Evolutionary conservation across 2,113 vertebrate genomes (phyloP).

Genomic region (Anolis sagrei): DNA sequence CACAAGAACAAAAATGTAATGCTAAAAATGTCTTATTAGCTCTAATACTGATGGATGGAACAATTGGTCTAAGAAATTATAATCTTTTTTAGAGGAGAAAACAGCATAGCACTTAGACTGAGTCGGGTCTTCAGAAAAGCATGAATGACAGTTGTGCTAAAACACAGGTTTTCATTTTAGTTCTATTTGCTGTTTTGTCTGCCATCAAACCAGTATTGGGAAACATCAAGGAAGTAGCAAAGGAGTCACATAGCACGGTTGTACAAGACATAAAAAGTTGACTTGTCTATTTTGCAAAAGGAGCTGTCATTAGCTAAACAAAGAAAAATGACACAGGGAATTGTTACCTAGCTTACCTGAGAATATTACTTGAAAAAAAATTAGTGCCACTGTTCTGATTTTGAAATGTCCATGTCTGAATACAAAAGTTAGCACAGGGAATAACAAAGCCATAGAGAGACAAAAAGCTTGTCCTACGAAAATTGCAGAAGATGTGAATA

Average conservation of each 20-base stretch:
- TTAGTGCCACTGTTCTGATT: constrained; percentile 62
- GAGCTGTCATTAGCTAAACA: constrained; percentile 69
- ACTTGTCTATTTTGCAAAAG: constrained; percentile 48
- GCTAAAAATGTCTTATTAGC: constrained; percentile 1
- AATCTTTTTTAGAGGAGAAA: not conserved
- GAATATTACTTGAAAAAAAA: constrained; percentile 61
- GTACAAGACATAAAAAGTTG: constrained; percentile 61
- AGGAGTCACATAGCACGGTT: constrained; percentile 49
- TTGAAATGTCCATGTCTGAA: constrained; percentile 46
- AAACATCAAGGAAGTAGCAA: constrained; percentile 51
- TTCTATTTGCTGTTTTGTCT: constrained; percentile 20
- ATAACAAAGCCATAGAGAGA: constrained; percentile 49
- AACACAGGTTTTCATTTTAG: not conserved
- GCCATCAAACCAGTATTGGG: constrained; percentile 45
- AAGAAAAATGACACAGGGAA: constrained; percentile 67
- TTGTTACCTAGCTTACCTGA: constrained; percentile 60
- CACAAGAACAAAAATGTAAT: not conserved
- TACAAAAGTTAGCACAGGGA: constrained; percentile 17
- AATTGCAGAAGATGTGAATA: constrained; percentile 56
- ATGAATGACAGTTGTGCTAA: constrained; percentile 44
- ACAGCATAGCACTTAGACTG: constrained; percentile 18
- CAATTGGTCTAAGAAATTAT: not conserved
- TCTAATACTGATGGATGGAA: not conserved
- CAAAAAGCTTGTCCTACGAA: constrained; percentile 49
- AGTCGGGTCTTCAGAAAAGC: constrained; percentile 44